phyloP scores from a whole-genome alignment of 2,888 invertebrate species.

The Sinhomidia bicolor region DNA sequence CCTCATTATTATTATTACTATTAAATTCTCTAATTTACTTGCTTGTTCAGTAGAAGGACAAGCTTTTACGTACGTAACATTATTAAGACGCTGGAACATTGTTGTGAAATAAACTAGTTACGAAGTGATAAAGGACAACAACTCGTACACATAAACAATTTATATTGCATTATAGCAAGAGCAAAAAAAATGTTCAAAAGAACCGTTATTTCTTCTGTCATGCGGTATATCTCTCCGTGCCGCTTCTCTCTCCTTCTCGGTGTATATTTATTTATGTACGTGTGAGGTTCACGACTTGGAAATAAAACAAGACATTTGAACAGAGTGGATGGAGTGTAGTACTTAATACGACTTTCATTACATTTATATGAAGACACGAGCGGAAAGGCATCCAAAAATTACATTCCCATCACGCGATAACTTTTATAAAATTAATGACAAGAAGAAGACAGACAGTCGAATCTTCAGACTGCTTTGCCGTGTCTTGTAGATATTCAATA shows the following conservation, averaged over 20 bases:
- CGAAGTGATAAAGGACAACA: conserved; percentile 52
- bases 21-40: background rate
- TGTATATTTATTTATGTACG: background rate
- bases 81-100: background rate
- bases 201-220: background rate
- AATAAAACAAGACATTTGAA: background rate
- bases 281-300: background rate
- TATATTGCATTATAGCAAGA: background rate
- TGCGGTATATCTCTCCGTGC: no score
- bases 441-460: conserved; percentile 38
- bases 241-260: no score
- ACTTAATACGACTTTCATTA: background rate
- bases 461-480: background rate
- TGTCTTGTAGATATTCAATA: background rate
- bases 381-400: conserved; percentile 25
- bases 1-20: background rate
- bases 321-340: background rate
- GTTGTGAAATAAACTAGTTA: conserved; percentile 47
- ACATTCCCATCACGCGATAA: conserved; percentile 61
- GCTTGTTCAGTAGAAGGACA: background rate
- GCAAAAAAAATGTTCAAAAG: background rate
- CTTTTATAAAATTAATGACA: conserved; percentile 67
- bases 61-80: background rate
- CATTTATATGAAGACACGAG: background rate
- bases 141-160: background rate